Evolutionary conservation across 2,797 vertebrate genomes (phyloP).

Genomic region (Hephaestus fuliginosus): DNA sequence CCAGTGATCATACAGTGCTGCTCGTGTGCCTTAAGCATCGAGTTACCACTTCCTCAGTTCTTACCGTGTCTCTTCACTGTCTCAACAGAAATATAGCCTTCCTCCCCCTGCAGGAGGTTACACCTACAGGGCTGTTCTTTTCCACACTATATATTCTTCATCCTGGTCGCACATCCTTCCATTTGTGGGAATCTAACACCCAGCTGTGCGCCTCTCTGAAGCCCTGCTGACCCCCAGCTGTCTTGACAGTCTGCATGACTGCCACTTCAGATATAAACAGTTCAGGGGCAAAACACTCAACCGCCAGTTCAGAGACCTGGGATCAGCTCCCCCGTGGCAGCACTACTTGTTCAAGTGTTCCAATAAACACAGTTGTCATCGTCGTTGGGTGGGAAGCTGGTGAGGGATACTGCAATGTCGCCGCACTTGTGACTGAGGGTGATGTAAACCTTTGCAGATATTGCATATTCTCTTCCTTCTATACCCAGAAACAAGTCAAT

Average conservation of each 20-base stretch:
- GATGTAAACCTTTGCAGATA: neutral
- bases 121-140: conserved; percentile 61
- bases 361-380: conserved; percentile 54
- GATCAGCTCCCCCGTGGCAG: conserved; percentile 54
- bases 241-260: conserved; percentile 66
- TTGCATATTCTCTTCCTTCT: neutral
- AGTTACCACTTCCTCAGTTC: conserved; percentile 46
- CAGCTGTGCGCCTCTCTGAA: conserved; percentile 71
- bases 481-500: neutral
- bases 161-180: conserved; percentile 53
- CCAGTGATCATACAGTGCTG: conserved; percentile 64
- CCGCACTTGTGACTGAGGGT: conserved; percentile 20
- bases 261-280: conserved; percentile 68
- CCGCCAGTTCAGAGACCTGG: conserved; percentile 57
- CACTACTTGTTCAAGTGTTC: conserved; percentile 39
- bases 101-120: conserved; percentile 56
- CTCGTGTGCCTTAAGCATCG: conserved; percentile 52
- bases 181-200: conserved; percentile 63
- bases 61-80: conserved; percentile 48
- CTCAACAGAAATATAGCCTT: conserved; percentile 68
- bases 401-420: conserved; percentile 40
- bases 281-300: conserved; percentile 55
- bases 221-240: conserved; percentile 64
- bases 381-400: conserved; percentile 49
- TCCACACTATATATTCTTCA: conserved; percentile 55